Base-by-base conservation (phyloP, 2,888 invertebrate species). In the Cosmia pyralina region DNA sequence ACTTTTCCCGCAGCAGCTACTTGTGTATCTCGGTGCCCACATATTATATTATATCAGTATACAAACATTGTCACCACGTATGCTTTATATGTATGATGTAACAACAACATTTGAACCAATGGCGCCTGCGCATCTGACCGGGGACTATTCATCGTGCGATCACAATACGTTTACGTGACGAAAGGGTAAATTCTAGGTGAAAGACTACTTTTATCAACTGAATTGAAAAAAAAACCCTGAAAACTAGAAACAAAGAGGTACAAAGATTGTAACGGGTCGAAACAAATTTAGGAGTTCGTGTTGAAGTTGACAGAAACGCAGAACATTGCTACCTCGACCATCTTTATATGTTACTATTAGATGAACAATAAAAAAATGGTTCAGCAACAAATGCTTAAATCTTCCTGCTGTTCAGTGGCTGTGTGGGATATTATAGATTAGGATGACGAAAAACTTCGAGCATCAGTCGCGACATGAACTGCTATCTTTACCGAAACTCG, bases 51-150 rank as follows among this genome's bases (percentile, higher is more conserved):
- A 60, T 74, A 65, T 52, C 65, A 65, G 52, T 74, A 19, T 15
- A 55, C 13, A 15, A 52, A 80, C 55, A 81, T 65, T 77, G 81
- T 79, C 74, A 52, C 46, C 57, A 58, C 52, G n/a, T 44, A 46
- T 38, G 48, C 46, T 17, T 70, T 28, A 58, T 58, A 74, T 75
- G 72, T 72, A 79, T 73, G 62, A 72, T 46, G 57, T 75, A 38
- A 57, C 50, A 13, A 76, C 72, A 72, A n/a, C 79, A 41, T 77
- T 62, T 44, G 38, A 48, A 34, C 60, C 34, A 13, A 17, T 19
- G 46, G 62, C 73, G 75, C 62, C 57, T 41, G 46, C 52, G 48
- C 44, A 46, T 28, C 4, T 15, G n/a, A 38, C n/a, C 15, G 19
- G 13, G 8, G 13, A 22, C 17, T 48, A 48, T 52, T 67, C 41